A percentile compares a stretch with the other conserved stretches of the same genome.
phyloP scores from a whole-genome alignment of 2,797 vertebrate genomes.

The Chelon labrosus region DNA sequence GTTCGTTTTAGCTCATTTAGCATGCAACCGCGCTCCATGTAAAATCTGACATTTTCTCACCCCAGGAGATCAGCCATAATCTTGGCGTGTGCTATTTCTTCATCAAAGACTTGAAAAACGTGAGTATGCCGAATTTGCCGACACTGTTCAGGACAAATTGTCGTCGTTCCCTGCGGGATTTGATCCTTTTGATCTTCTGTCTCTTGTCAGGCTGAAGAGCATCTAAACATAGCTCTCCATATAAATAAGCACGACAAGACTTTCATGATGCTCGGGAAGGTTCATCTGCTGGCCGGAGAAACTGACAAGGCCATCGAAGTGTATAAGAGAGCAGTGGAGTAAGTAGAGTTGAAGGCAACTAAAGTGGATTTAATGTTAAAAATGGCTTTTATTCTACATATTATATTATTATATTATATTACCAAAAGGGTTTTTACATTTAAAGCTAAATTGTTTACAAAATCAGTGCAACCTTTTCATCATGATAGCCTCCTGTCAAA shows the following conservation, averaged over 20 bases:
- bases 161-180: background rate
- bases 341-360: constrained; percentile 72
- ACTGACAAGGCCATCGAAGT: constrained; percentile 91
- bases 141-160: background rate
- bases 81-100: constrained; percentile 95
- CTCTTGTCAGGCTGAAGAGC: constrained; percentile 89
- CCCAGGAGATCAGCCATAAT: constrained; percentile 96
- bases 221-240: constrained; percentile 91
- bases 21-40: constrained; percentile 18
- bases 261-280: constrained; percentile 93
- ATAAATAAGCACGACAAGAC: constrained; percentile 93
- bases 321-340: constrained; percentile 95
- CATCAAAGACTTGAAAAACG: constrained; percentile 93
- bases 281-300: constrained; percentile 90
- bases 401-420: too few relatives aligned
- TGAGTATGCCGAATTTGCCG: constrained; percentile 71
- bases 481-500: background rate
- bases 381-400: too few relatives aligned
- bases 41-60: constrained; percentile 56
- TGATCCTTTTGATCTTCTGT: constrained; percentile 41
- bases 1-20: constrained; percentile 17
- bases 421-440: background rate
- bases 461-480: constrained; percentile 12
- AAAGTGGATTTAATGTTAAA: background rate
- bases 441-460: background rate